Evolutionary conservation across 2,113 vertebrate genomes (phyloP).

Genomic region (Ceratotherium simum): DNA sequence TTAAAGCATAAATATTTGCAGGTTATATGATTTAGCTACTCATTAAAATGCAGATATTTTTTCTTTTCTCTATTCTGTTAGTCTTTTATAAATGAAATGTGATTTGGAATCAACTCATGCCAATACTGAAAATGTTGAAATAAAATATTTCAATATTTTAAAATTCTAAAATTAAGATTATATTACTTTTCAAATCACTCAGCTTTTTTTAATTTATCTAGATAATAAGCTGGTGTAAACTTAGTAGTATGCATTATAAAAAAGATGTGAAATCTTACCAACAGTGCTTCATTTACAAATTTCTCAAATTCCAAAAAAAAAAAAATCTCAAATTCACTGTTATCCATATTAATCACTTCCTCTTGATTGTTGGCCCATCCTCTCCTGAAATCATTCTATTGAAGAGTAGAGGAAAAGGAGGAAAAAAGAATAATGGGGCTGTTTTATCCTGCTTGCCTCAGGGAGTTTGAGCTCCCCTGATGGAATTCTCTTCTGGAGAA

Average conservation of each 20-base stretch:
- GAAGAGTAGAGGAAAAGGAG: neutral
- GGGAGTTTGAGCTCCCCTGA: too few species aligned
- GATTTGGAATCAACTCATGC: neutral
- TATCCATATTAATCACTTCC: neutral
- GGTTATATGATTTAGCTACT: neutral
- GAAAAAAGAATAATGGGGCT: neutral
- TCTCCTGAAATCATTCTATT: neutral
- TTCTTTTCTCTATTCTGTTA: slow-evolving; percentile 39
- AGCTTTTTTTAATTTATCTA: neutral
- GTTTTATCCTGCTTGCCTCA: neutral
- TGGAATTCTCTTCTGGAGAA: neutral
- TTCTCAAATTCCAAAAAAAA: neutral
- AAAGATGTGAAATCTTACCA: slow-evolving; percentile 20
- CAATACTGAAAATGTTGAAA: slow-evolving; percentile 1
- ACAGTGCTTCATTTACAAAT: neutral
- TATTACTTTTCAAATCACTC: slow-evolving; percentile 39
- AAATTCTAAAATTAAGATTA: slow-evolving; percentile 19
- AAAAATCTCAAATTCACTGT: neutral
- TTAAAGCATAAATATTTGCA: neutral
- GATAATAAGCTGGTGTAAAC: neutral
- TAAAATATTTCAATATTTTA: slow-evolving; percentile 40
- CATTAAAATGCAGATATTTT: neutral
- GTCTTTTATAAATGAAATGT: slow-evolving; percentile 15
- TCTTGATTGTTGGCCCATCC: neutral
- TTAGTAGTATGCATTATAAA: neutral